Base-by-base conservation (phyloP, 2,113 vertebrate species). In the Erythrocebus patas region DNA sequence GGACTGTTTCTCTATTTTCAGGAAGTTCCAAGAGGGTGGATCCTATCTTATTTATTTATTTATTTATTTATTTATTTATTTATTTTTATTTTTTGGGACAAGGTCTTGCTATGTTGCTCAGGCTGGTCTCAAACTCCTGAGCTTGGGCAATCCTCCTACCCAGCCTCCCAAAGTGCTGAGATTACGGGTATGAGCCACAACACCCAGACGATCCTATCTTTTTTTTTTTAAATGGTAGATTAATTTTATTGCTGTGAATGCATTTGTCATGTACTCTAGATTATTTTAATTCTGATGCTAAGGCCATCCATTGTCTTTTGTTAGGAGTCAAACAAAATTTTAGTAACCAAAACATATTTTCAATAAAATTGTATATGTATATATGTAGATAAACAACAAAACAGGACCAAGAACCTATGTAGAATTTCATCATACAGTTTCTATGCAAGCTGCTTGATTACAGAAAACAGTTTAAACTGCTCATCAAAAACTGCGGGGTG, bases 241-340 rank as follows among this genome's bases (percentile, higher is more conserved):
- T 64, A 64, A 30, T 64, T 64, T 64, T 64, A 10, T n/a, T 70
- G 35, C 17, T 70, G 35, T 18, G 16, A 70, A 70, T 17, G 27
- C 66, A 70, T 70, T n/a, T 70, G 17, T 32, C 17, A 70, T 70
- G n/a, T 70, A 70, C 35, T n/a, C 32, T 70, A 70, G 7, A 20
- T 8, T 70, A 70, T 70, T 70, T 70, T 30, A 70, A 70, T 70
- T 70, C 66, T 70, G 8, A n/a, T 70, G 35, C 66, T 70, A 45
- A 82, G 81, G 4, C 17, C n/a, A 86, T 83, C 25, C n/a, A 30
- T 64, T 84, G 90, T 85, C 85, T 70, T 70, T 70, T 70, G 11
- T 27, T 18, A 70, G 17, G 79, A 79, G 75, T 43, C 70, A 95
- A 99, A 99, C 61, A 64, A 64, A 64, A 64, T 30, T 50, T 80